Conservation (phyloP, 2,797 vertebrate genomes). For the Melanotaenia boesemani region DNA sequence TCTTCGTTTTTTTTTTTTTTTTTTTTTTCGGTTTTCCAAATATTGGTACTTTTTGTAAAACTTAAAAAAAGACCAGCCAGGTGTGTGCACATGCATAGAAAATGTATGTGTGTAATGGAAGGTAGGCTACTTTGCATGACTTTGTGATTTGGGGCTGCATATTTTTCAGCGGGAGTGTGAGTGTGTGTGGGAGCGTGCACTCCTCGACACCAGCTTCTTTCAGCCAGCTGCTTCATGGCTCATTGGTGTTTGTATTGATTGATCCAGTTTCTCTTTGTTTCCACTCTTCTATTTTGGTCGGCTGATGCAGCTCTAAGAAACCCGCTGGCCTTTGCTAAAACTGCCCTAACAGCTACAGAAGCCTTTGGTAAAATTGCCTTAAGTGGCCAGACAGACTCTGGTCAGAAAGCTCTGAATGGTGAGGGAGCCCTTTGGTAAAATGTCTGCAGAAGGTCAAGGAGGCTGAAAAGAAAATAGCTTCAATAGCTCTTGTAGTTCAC, state of each 20-base stretch:
- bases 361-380: constrained; percentile 76
- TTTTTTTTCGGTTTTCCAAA: neutral
- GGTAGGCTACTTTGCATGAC: neutral
- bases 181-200: constrained; percentile 33
- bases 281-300: constrained; percentile 73
- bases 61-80: neutral
- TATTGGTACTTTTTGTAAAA: neutral
- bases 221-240: constrained; percentile 80
- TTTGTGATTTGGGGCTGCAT: constrained; percentile 23
- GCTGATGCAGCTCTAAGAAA: constrained; percentile 74
- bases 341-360: constrained; percentile 67
- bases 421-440: constrained; percentile 77
- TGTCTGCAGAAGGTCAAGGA: constrained; percentile 79
- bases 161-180: neutral
- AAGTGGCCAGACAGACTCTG: constrained; percentile 70
- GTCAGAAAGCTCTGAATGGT: constrained; percentile 64
- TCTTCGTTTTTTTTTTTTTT: neutral
- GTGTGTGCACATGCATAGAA: neutral
- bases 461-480: constrained; percentile 58
- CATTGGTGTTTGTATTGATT: constrained; percentile 84
- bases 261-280: constrained; percentile 84
- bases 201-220: constrained; percentile 49
- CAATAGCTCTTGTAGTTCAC: constrained; percentile 59
- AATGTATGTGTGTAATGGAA: neutral
- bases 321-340: constrained; percentile 81